Base-by-base conservation (phyloP, 2,888 invertebrate genomes). In the Eucriotettix oculatus region DNA sequence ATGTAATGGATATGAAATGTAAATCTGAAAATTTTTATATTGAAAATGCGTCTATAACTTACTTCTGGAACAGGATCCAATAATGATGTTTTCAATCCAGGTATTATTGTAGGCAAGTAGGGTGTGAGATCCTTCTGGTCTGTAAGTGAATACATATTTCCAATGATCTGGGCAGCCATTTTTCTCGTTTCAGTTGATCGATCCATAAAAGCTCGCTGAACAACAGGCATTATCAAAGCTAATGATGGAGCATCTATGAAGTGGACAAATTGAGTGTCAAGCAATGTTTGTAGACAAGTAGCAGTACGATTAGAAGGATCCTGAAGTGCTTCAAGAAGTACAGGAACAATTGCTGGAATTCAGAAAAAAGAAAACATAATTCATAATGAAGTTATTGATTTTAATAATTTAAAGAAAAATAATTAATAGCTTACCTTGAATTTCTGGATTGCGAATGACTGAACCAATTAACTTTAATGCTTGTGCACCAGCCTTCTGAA, bases 111-210 rank as follows among this genome's bases (percentile, higher is more conserved):
- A 1, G 94, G 92, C 68, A 99, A 78, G 74, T 99, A 99, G 0
- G 99, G 98, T 66, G 90, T 85, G 64, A 99, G 79, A 73, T 99
- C 99, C 78, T 99, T 99, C 74, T 98, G 96, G 76, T 98, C 98
- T 0, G 98, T 98, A 55, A 99, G 78, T 1, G 96, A 96, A 76
- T 98, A 99, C 95, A 99, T 98, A 75, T 98, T 99, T 61, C 98
- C 97, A 68, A 99, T 97, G 72, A 99, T 98, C 77, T 99, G 97
- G 5, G 97, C 96, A 1, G 99, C 95, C 95, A 98, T 97, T 78
- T 98, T 95, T 68, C 99, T 81, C 0, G 96, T 98, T 77, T 99
- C 98, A 0, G 98, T 97, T 57, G 94, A 93, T 64, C 99, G 82
- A 76, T 98, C 98, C 76, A 94, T 88, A 76, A 99, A 98, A 11